Evolutionary conservation across 2,113 vertebrate species (phyloP).

Genomic region (Saccopteryx leptura): DNA sequence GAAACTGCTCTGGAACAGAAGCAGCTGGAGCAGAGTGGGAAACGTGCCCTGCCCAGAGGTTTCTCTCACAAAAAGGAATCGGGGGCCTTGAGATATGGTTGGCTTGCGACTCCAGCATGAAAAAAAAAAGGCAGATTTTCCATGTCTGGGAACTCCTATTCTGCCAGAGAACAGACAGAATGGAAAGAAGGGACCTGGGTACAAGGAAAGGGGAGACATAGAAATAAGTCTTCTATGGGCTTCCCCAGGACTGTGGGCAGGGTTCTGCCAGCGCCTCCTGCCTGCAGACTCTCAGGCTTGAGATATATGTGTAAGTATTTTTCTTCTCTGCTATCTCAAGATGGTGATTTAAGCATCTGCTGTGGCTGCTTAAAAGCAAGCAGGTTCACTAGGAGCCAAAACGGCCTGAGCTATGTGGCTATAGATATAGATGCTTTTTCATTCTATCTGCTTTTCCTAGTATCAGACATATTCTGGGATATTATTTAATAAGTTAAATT

Average conservation of each 20-base stretch:
- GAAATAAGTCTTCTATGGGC: neutral
- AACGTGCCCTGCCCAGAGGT: neutral
- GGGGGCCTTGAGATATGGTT: neutral
- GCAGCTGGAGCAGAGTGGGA: neutral
- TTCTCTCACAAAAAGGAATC: neutral
- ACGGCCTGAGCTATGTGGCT: neutral
- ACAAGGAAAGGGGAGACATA: neutral
- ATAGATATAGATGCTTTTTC: neutral
- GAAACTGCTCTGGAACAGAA: neutral
- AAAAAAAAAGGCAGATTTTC: neutral
- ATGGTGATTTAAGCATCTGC: neutral
- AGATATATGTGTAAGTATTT: neutral
- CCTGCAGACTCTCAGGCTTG: neutral
- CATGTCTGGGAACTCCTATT: neutral
- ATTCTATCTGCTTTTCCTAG: neutral
- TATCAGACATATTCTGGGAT: slow-evolving; percentile 14
- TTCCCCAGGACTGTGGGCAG: neutral
- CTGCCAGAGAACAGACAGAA: neutral
- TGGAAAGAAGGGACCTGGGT: neutral
- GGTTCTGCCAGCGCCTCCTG: neutral
- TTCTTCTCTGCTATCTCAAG: neutral
- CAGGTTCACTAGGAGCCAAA: neutral
- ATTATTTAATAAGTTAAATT: slow-evolving; percentile 36
- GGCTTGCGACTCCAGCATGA: neutral
- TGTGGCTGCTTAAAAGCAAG: slow-evolving; percentile 53